These are phyloP conservation scores for Rosalia funebris DNA, from an alignment of 2,888 invertebrate genomes.

Conservation along the genomic window DNA sequence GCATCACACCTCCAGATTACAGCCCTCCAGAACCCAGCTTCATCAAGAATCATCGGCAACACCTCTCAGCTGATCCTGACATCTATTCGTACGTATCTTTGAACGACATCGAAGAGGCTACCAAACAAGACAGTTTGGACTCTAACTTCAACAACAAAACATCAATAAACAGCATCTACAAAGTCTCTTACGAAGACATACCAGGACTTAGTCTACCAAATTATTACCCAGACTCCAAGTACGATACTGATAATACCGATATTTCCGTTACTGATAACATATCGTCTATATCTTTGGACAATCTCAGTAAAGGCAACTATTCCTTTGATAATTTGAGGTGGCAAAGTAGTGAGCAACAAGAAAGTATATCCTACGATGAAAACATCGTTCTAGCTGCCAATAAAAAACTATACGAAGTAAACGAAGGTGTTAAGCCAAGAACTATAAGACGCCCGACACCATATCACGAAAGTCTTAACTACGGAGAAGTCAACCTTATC, in stretches of 20 bases:
- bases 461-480: conserved; percentile 40
- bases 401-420: conserved; percentile 54
- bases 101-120: conserved; percentile 36
- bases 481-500: conserved; percentile 40
- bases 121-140: conserved; percentile 66
- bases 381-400: conserved; percentile 58
- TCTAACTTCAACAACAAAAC: conserved; percentile 70
- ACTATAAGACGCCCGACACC: conserved; percentile 59
- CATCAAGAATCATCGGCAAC: conserved; percentile 36
- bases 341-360: conserved; percentile 43
- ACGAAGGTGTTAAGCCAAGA: conserved; percentile 52
- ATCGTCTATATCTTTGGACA: conserved; percentile 56
- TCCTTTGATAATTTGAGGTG: conserved; percentile 47
- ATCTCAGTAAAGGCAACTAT: conserved; percentile 59
- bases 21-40: conserved; percentile 43
- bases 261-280: conserved; percentile 62
- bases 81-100: conserved; percentile 38
- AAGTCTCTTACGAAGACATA: conserved; percentile 53
- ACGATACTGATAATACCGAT: conserved; percentile 66
- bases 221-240: conserved; percentile 64
- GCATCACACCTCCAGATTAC: conserved; percentile 49
- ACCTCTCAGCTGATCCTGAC: conserved; percentile 29
- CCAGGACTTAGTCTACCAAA: conserved; percentile 61
- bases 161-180: conserved; percentile 61
- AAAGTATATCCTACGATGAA: conserved; percentile 61